Evolutionary conservation across 2,888 invertebrate genomes (phyloP), one percentile per base, ranked within the genome.

Genomic region (Cantharis rufa): DNA sequence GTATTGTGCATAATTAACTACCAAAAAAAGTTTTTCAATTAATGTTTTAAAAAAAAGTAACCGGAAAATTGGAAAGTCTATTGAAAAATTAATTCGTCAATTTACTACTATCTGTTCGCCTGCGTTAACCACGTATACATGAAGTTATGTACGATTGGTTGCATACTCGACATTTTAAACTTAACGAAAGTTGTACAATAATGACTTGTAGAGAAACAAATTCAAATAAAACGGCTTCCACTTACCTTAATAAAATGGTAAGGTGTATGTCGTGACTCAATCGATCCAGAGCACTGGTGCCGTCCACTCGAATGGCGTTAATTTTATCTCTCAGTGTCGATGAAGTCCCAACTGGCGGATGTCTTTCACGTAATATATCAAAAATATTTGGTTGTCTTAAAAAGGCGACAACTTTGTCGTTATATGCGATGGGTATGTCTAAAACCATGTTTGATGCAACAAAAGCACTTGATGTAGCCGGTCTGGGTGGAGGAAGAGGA

Each of bases 321-420:
- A 98, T 94, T 89, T 97, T 97, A 85, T 97, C 97, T 28, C 95
- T 91, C 70, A 98, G 89, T 3, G 93, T 91, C 76, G 93, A 91
- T 82, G 93, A 93, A 74, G 93, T 92, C 1, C 91, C 91, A 10
- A 95, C 91, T 1, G 92, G 91, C 10, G 94, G 91, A 87, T 96
- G 95, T 11, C 96, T 90, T 86, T 96, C 96, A 72, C 94, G 93
- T 79, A 98, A 89, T 81, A 98, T 96, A 84, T 97, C 97, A 89
- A 96, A 92, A 84, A 98, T 96, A 88, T 97, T 97, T 10, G 97
- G 95, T 86, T 98, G 98, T 0, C 98, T 92, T 32, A 98, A 91
- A 89, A 98, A 98, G n/a, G 97, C 96, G 72, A 98, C 96, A 81
- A 98, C 98, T 91, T 96, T 96, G 85, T 98, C 98, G 86, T 98